Evolutionary conservation across 2,797 vertebrate species (phyloP), one percentile per base, ranked within the genome.

Genomic region (Cirrhinus molitorella): DNA sequence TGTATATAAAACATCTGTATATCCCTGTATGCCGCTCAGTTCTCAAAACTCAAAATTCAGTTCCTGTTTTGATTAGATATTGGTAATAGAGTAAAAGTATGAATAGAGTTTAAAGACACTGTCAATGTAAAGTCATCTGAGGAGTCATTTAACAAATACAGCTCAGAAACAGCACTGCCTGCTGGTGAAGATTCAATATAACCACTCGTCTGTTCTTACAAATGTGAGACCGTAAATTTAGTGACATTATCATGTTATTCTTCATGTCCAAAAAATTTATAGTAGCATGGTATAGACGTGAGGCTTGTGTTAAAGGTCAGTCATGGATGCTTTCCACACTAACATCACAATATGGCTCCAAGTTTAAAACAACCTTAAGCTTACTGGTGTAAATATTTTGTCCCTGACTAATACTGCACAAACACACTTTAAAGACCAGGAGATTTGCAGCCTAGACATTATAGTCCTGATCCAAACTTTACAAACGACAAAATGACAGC

Each of bases 371-470:
- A 80, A 83, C 85, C 31, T 13, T 25, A 43, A 45, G n/a, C 37
- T 16, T 76, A 72, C 55, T 66, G 55, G 21, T 21, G 85, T 88
- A 87, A 85, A 89, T 88, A 87, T 88, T 85, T 88, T 89, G 85
- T 83, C 73, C 72, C 53, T 71, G 79, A 74, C 67, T 73, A 81
- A 80, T 37, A 65, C 83, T 72, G 51, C 85, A 80, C 88, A 81
- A 85, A 88, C 83, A 87, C 78, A 83, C 85, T 85, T 78, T 72
- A 49, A 78, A 81, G 37, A 66, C 67, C 76, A 71, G 80, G 43
- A 43, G 47, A 72, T 78, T 49, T 61, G 14, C 49, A 82, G 80
- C 28, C 45, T 72, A 11, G 47, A 81, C 57, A 51, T 55, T 73
- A 55, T 67, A 66, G 47, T 37, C n/a, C 68, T 55, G 57, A 72